Percentiles rank a stretch among this genome's conserved stretches.
Evolutionary conservation across 2,113 vertebrate genomes (phyloP).

Genomic region (Lagopus leucura): DNA sequence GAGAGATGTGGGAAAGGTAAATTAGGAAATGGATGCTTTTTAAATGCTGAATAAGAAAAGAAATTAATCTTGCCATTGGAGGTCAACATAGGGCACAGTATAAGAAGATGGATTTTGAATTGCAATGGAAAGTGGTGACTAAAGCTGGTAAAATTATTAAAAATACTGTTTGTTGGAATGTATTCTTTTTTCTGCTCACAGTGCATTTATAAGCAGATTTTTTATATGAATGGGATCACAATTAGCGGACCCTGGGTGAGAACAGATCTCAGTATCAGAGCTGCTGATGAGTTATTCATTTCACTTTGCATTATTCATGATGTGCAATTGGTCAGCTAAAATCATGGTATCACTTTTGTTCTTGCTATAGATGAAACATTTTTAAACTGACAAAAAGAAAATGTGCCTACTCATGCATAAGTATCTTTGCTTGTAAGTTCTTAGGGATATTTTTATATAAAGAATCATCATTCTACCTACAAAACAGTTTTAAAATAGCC

Average conservation of each 20-base stretch:
- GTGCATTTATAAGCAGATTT: neutral
- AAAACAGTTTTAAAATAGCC: neutral
- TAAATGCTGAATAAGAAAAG: constrained; percentile 28
- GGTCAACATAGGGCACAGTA: constrained; percentile 27
- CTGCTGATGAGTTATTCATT: constrained; percentile 56
- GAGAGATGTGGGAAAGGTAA: neutral
- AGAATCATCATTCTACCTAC: neutral
- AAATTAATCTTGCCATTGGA: constrained; percentile 22
- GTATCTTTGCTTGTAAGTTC: neutral
- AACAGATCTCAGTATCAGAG: constrained; percentile 26
- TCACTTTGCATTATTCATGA: constrained; percentile 57
- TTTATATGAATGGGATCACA: constrained; percentile 19
- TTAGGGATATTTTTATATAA: neutral
- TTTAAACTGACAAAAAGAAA: neutral
- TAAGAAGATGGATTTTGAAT: constrained; percentile 17
- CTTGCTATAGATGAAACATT: constrained; percentile 17
- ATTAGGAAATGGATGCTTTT: constrained; percentile 28
- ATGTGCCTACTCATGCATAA: neutral
- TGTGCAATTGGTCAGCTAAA: constrained; percentile 59
- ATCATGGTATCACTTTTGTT: neutral
- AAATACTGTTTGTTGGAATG: neutral
- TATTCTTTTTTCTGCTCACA: neutral
- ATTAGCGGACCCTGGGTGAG: constrained; percentile 46
- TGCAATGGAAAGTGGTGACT: constrained; percentile 27
- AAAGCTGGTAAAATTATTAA: constrained; percentile 12